Base-by-base conservation (phyloP, 1,140 invertebrate genomes). In the Chionoecetes opilio region DNA sequence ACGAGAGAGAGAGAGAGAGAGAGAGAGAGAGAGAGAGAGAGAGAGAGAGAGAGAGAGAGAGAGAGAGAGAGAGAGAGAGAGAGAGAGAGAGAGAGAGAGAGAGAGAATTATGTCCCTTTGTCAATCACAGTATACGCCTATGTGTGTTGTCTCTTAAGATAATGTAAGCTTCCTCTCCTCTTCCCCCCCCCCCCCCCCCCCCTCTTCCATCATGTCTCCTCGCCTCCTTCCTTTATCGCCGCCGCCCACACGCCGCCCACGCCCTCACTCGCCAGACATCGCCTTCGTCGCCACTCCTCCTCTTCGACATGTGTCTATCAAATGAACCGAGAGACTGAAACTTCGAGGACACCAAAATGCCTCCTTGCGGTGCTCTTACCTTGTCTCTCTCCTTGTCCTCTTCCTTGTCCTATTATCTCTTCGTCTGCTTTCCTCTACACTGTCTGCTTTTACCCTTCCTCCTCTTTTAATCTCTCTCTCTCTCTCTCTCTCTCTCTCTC, bases 21-120 rank as follows among this genome's bases (percentile, higher is more conserved):
- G 63, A 75, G 63, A 75, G 63, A 75, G 63, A 75, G 63, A 75
- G 63, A 75, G 63, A 75, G 63, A 75, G 63, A 75, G 63, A 75
- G 63, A 75, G 63, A 75, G 63, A 75, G 63, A 75, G 63, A 75
- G 63, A 75, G 63, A 75, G 63, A 75, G 63, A 75, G 63, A 75
- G 63, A 75, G 63, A 75, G 63, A 75, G 63, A 75, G 53, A 75
- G 53, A 75, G 53, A 75, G 53, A 75, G 53, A 75, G 53, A 75
- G 53, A 75, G 53, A 75, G 53, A 75, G 53, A 75, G 53, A 75
- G 63, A 75, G 63, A 75, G 63, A 75, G 63, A 75, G 63, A 75
- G 21, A 46, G 41, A 46, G 41, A 14, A 6, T 75, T 26, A 21
- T 26, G 6, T 2, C 21, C 63, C 46, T 3, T 75, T n/a, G 21